Percentiles rank a stretch among this genome's conserved stretches.
Conservation (phyloP, 2,113 vertebrate species). For the Alligator sinensis region DNA sequence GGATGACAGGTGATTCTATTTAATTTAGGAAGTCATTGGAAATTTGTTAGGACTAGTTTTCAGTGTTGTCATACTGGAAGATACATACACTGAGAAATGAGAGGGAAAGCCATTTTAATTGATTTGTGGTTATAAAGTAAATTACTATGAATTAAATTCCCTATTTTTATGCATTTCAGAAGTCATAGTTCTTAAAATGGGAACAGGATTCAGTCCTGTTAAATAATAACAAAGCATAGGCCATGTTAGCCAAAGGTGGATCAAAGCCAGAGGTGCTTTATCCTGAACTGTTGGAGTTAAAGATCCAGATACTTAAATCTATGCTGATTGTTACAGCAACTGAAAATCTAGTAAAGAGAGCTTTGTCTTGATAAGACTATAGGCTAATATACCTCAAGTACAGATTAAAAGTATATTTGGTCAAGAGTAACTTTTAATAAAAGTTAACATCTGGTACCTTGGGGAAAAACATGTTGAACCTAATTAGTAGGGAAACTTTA, state of each 20-base stretch:
- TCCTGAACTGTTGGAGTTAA: not conserved
- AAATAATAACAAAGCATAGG: not conserved
- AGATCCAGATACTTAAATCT: not conserved
- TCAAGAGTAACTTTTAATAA: not conserved
- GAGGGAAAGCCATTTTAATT: not conserved
- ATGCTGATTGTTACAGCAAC: not conserved
- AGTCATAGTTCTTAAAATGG: not conserved
- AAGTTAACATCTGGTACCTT: not conserved
- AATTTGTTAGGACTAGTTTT: not conserved
- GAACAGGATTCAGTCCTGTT: not conserved
- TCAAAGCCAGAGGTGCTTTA: not conserved
- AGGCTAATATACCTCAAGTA: not conserved
- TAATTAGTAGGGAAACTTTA: not conserved
- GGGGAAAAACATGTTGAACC: not conserved
- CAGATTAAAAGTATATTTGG: not conserved
- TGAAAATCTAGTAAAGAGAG: not conserved
- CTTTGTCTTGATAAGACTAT: not conserved
- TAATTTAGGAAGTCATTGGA: slow-evolving; percentile 27
- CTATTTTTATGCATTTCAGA: not conserved
- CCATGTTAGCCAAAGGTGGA: not conserved
- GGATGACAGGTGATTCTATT: slow-evolving; percentile 10
- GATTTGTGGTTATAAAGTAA: not conserved
- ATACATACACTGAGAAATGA: not conserved
- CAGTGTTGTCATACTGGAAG: not conserved
- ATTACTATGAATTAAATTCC: not conserved